Conservation (phyloP, 2,888 invertebrate species). For the Trissolcus brochymenae region DNA sequence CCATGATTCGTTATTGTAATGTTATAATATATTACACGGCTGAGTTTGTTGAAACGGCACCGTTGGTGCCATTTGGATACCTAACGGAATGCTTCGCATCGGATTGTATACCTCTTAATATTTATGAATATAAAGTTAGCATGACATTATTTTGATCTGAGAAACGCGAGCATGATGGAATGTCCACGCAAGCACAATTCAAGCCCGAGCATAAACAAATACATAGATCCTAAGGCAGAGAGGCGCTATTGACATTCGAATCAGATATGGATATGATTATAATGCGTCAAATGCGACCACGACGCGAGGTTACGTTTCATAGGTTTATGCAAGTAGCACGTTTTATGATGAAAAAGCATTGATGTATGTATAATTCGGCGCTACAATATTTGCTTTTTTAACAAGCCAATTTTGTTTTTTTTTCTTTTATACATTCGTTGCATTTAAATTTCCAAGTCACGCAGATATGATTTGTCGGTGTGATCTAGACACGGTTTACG, state of each 20-base stretch:
- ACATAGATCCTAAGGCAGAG: slow-evolving; percentile 45
- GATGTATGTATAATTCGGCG: slow-evolving; percentile 34
- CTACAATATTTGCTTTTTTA: slow-evolving; percentile 23
- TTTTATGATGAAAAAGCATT: slow-evolving; percentile 54
- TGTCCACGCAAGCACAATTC: slow-evolving; percentile 62
- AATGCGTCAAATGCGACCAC: slow-evolving; percentile 62
- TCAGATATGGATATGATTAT: slow-evolving; percentile 71
- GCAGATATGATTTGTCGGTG: slow-evolving; percentile 69
- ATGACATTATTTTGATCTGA: slow-evolving; percentile 76
- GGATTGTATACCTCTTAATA: slow-evolving; percentile 64
- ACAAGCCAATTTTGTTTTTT: slow-evolving; percentile 20
- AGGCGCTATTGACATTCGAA: slow-evolving; percentile 68
- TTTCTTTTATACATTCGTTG: slow-evolving; percentile 58
- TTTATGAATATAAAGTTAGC: slow-evolving; percentile 75
- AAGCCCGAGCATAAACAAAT: slow-evolving; percentile 48
- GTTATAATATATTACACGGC: slow-evolving; percentile 72
- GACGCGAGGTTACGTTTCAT: slow-evolving; percentile 53
- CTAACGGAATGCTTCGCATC: slow-evolving; percentile 66
- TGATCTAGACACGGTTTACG: slow-evolving; percentile 62
- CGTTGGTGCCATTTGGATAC: slow-evolving; percentile 66
- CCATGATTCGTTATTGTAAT: slow-evolving; percentile 60
- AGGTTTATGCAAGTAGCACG: slow-evolving; percentile 53
- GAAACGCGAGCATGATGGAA: slow-evolving; percentile 75
- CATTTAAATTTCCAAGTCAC: slow-evolving; percentile 75
- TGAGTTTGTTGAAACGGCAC: slow-evolving; percentile 66